Conservation (phyloP, 2,888 invertebrate genomes). For the Strigamia maritima region DNA sequence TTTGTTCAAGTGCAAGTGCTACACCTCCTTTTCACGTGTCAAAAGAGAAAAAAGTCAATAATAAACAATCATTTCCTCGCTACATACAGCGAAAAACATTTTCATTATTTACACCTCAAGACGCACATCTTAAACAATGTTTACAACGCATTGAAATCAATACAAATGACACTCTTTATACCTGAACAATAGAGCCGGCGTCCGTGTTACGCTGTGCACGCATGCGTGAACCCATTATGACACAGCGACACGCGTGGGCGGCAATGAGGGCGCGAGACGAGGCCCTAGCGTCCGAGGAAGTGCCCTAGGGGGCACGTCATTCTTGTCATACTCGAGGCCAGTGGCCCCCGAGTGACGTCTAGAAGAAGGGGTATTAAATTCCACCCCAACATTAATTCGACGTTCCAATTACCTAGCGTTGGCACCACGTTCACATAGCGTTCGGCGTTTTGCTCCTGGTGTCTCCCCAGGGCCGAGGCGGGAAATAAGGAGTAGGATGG, state of each 20-base stretch:
- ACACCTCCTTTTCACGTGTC: too few relatives aligned
- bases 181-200: conserved; percentile 29
- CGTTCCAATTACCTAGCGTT: conserved; percentile 26
- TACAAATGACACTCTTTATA: conserved; percentile 34
- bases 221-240: conserved; percentile 32
- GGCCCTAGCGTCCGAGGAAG: conserved; percentile 32
- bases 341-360: conserved; percentile 17
- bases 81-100: neutral
- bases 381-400: conserved; percentile 19
- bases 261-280: conserved; percentile 26
- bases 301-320: conserved; percentile 31
- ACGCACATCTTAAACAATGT: conserved; percentile 34
- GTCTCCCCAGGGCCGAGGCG: conserved; percentile 29
- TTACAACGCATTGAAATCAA: conserved; percentile 34
- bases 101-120: conserved; percentile 26
- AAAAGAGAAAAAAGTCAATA: neutral
- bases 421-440: conserved; percentile 30
- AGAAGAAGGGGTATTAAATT: conserved; percentile 6
- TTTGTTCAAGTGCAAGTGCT: neutral
- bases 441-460: conserved; percentile 27
- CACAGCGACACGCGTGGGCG: conserved; percentile 34
- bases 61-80: neutral
- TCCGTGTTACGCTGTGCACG: conserved; percentile 30
- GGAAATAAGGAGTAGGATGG: conserved; percentile 31
- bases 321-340: conserved; percentile 34